Evolutionary conservation across 2,797 vertebrate species (phyloP).

Genomic region (Phataginus tetradactyla): DNA sequence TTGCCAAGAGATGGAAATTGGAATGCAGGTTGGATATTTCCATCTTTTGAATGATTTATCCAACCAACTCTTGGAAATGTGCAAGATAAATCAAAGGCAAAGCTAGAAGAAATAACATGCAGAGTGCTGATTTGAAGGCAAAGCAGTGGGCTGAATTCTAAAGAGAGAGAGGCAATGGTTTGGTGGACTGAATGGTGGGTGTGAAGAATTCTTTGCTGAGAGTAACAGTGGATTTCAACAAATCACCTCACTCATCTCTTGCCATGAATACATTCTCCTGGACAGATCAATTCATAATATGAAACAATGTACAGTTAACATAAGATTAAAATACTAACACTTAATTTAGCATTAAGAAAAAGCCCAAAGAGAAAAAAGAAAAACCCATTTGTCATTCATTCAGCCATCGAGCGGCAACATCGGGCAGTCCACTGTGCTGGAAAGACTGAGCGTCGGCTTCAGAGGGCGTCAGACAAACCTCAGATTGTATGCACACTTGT

Average conservation of each 20-base stretch:
- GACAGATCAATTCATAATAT: neutral
- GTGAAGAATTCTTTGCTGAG: neutral
- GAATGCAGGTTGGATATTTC: neutral
- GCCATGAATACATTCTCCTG: neutral
- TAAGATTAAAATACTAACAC: neutral
- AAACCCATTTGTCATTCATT: neutral
- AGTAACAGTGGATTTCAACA: neutral
- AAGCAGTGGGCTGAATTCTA: neutral
- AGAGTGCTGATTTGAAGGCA: neutral
- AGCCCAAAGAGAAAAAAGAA: neutral
- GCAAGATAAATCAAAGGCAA: neutral
- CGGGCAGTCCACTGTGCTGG: neutral
- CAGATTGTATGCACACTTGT: neutral
- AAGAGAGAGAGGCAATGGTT: neutral
- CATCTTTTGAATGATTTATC: conserved; percentile 9
- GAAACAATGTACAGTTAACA: neutral
- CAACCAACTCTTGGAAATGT: neutral
- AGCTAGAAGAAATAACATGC: neutral
- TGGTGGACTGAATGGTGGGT: neutral
- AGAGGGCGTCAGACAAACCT: neutral
- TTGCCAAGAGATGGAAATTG: neutral
- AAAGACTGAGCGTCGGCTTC: neutral
- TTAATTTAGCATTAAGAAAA: conserved; percentile 15
- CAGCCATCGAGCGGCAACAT: neutral
- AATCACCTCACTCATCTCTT: neutral